These are phyloP conservation scores for Spondyliosoma cantharus DNA, from an alignment of 2,797 vertebrate genomes.

Conservation along the genomic window DNA sequence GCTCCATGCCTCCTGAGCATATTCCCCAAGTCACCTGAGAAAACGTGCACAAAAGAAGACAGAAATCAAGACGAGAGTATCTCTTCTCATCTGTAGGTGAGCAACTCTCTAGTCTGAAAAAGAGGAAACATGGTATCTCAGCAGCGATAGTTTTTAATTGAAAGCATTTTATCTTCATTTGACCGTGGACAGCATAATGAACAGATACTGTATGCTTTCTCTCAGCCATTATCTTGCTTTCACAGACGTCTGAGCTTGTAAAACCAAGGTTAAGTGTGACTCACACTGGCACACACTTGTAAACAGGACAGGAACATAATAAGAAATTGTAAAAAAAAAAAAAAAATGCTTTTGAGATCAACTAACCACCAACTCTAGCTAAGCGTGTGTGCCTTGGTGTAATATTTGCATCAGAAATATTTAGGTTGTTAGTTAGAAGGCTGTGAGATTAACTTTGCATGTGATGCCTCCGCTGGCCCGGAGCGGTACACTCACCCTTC, in stretches of 20 bases:
- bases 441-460: constrained; percentile 51
- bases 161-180: constrained; percentile 3
- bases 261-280: constrained; percentile 32
- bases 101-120: not conserved
- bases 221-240: constrained; percentile 27
- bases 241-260: constrained; percentile 12
- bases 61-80: constrained; percentile 4
- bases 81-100: constrained; percentile 16
- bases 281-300: not conserved
- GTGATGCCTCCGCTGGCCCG: constrained; percentile 38
- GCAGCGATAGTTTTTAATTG: not conserved
- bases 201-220: constrained; percentile 3
- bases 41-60: not conserved
- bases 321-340: not conserved
- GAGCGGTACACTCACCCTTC: constrained; percentile 48
- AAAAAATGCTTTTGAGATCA: constrained; percentile 1
- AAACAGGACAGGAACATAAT: not conserved
- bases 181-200: constrained; percentile 14
- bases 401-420: constrained; percentile 49
- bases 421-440: constrained; percentile 34
- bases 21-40: not conserved
- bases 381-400: constrained; percentile 21
- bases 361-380: not conserved
- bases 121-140: not conserved
- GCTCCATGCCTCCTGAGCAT: not conserved